These are phyloP conservation scores for Ormyrus thymus DNA, from an alignment of 2,888 invertebrate species.

Conservation along the genomic window DNA sequence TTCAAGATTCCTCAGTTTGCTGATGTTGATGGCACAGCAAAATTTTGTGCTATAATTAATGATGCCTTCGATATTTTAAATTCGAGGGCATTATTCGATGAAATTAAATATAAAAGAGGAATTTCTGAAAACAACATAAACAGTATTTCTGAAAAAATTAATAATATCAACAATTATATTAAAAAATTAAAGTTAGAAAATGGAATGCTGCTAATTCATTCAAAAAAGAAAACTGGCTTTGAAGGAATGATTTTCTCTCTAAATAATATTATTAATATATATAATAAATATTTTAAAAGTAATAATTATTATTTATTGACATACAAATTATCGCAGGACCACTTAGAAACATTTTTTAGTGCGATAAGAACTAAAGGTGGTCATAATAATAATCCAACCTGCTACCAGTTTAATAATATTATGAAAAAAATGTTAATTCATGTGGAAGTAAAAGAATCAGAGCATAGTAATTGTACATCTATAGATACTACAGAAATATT, in stretches of 20 bases:
- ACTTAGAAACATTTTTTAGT: no score
- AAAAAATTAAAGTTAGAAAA: conserved; percentile 28
- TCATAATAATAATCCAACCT: no score
- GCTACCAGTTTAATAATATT: no score
- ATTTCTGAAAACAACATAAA: conserved; percentile 43
- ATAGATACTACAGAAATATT: background rate
- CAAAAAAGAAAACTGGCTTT: no score
- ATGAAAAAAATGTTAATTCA: no score
- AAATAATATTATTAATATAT: no score
- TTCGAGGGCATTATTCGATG: conserved; percentile 51
- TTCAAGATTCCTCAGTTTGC: conserved; percentile 48
- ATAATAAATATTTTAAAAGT: no score
- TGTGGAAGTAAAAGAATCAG: no score
- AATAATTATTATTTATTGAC: no score
- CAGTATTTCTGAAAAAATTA: conserved; percentile 27
- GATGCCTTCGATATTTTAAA: conserved; percentile 63
- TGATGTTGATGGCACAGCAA: conserved; percentile 54
- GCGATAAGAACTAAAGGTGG: no score
- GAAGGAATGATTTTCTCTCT: no score
- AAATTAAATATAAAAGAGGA: conserved; percentile 47
- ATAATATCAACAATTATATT: conserved; percentile 46
- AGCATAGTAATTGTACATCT: background rate
- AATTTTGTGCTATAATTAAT: conserved; percentile 59
- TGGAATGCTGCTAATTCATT: background rate
- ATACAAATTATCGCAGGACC: no score